Conservation (phyloP, 2,888 invertebrate genomes). For the Phyllotreta striolata region DNA sequence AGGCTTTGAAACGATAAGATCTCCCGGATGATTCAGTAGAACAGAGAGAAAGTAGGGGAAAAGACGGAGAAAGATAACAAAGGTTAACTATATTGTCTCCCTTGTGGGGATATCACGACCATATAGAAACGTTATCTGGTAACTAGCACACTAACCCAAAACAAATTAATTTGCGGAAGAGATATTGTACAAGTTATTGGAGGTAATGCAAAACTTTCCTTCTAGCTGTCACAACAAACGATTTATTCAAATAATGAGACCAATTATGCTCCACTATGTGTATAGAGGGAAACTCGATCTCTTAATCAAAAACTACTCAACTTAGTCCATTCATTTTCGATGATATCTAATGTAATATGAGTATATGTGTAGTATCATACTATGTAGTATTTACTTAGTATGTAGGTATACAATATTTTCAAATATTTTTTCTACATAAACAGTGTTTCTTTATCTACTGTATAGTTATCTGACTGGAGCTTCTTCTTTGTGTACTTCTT, state of each 20-base stretch:
- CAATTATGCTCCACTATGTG: no score
- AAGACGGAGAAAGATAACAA: conserved; percentile 41
- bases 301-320: no score
- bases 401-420: no score
- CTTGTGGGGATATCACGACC: conserved; percentile 23
- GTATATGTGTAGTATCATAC: no score
- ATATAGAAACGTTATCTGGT: conserved; percentile 28
- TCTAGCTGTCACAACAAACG: conserved; percentile 23
- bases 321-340: no score
- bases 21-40: conserved; percentile 31
- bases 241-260: conserved; percentile 15
- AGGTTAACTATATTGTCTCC: conserved; percentile 48
- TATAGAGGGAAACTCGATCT: no score
- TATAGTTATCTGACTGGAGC: no score
- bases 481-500: no score
- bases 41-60: conserved; percentile 24
- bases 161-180: conserved; percentile 30
- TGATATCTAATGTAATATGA: no score
- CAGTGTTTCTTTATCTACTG: no score
- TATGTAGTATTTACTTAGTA: no score
- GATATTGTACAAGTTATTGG: conserved; percentile 22
- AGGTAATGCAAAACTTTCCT: conserved; percentile 19
- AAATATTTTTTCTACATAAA: no score
- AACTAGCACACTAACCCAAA: conserved; percentile 25
- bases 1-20: conserved; percentile 35